phyloP scores from a whole-genome alignment of 2,888 invertebrate species.

The Vanessa cardui region DNA sequence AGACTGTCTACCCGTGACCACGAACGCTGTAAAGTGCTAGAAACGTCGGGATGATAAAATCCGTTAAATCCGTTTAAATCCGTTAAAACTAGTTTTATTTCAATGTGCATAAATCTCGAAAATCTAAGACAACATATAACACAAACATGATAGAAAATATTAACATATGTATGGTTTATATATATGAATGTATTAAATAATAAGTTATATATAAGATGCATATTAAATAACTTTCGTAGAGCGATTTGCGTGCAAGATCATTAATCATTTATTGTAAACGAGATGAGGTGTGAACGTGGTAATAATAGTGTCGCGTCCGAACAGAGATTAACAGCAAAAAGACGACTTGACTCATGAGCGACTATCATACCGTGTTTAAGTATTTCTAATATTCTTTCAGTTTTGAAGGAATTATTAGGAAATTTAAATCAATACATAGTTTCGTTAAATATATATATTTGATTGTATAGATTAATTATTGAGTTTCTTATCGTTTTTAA shows the following conservation, averaged over 20 bases:
- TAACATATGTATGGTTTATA: no score
- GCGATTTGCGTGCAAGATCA: constrained; percentile 11
- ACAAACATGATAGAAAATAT: no score
- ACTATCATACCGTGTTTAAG: constrained; percentile 12
- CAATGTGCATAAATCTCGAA: no score
- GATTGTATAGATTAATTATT: no score
- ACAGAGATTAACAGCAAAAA: constrained; percentile 17
- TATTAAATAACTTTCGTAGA: constrained; percentile 8
- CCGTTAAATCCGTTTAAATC: no score
- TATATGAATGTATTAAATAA: neutral
- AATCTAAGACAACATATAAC: no score
- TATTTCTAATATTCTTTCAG: constrained; percentile 1
- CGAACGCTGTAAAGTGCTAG: no score
- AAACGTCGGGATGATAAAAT: no score
- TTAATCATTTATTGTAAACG: constrained; percentile 24
- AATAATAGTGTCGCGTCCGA: constrained; percentile 18
- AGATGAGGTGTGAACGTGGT: constrained; percentile 28
- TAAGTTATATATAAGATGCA: neutral
- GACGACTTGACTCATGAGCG: constrained; percentile 8
- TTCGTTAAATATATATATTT: no score
- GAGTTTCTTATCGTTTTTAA: no score
- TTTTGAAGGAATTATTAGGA: neutral
- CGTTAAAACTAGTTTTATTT: no score
- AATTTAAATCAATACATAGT: neutral
- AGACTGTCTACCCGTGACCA: no score